Percentiles rank a stretch among this genome's conserved stretches.
Conservation (phyloP, 2,113 vertebrate species). For the Mormoops blainvillei region DNA sequence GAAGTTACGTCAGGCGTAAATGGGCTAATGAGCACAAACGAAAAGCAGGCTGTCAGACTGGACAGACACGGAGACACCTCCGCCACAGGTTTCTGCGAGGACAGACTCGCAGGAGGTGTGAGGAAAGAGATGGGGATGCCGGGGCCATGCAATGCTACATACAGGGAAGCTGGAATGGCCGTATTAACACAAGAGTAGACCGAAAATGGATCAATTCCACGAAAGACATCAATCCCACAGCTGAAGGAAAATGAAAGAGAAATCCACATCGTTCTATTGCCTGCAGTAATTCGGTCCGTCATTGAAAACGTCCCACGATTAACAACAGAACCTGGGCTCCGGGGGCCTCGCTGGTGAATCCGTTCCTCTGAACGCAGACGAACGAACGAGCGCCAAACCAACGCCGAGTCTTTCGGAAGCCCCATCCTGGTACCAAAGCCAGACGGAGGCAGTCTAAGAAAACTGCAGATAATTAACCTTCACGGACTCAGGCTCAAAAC, state of each 20-base stretch:
- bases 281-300: not conserved
- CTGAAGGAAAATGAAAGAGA: not conserved
- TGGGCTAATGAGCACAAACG: not conserved
- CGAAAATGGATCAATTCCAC: not conserved
- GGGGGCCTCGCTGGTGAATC: not conserved
- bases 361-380: not conserved
- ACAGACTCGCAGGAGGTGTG: too few relatives aligned
- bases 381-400: not conserved
- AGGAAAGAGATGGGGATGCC: not conserved
- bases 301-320: not conserved
- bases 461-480: accelerated
- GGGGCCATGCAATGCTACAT: accelerated
- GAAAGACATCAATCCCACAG: not conserved
- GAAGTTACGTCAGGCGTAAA: too few relatives aligned
- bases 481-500: accelerated
- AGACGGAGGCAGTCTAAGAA: accelerated
- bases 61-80: not conserved
- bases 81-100: accelerated
- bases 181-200: accelerated
- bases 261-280: not conserved
- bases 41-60: not conserved
- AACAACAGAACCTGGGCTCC: not conserved
- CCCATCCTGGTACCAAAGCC: accelerated
- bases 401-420: not conserved
- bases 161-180: accelerated